Conservation (phyloP, 2,113 vertebrate species). For the Muscicapa adusta region DNA sequence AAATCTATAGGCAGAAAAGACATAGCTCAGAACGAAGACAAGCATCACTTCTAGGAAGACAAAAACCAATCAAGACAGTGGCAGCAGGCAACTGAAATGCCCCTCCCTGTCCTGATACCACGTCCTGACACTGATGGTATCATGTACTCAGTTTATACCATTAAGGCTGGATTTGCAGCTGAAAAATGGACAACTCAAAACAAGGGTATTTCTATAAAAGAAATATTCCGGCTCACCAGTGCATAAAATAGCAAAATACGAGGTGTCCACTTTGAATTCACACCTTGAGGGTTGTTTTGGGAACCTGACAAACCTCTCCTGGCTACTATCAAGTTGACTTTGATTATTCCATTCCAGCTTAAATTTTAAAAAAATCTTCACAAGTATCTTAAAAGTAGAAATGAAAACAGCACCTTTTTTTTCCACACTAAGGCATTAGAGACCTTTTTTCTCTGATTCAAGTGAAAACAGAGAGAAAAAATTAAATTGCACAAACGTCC, state of each 20-base stretch:
- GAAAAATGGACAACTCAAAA: not conserved
- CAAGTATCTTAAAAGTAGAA: not conserved
- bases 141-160: not conserved
- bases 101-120: not conserved
- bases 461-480: not conserved
- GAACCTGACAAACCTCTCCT: not conserved
- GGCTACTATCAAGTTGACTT: not conserved
- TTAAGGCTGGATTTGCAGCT: not conserved
- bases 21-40: not conserved
- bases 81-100: fast-evolving
- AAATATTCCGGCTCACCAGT: not conserved
- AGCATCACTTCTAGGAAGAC: not conserved
- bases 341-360: not conserved
- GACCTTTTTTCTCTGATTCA: not conserved
- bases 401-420: not conserved
- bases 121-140: fast-evolving
- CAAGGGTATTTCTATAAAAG: not conserved
- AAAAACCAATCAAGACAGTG: not conserved
- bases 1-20: not conserved
- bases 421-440: not conserved
- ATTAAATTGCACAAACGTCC: not conserved
- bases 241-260: not conserved
- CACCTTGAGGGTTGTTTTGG: not conserved
- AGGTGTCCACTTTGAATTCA: not conserved
- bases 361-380: not conserved